Conservation (phyloP, 2,113 vertebrate species). For the Pseudolaguvia tuberculata region DNA sequence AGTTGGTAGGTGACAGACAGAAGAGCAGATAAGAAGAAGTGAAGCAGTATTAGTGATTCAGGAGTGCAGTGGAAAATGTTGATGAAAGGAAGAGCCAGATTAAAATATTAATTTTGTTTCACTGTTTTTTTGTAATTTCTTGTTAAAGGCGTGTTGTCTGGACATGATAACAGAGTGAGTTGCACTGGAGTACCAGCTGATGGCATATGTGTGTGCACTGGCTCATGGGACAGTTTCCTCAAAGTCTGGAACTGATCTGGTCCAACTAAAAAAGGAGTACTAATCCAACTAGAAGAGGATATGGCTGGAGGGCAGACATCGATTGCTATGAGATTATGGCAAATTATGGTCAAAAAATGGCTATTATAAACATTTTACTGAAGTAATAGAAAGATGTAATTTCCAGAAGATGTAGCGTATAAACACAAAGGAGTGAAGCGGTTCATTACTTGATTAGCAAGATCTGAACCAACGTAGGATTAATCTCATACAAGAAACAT, state of each 20-base stretch:
- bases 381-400: constrained; percentile 48
- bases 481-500: constrained; percentile 37
- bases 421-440: constrained; percentile 20
- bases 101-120: background rate
- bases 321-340: background rate
- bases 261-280: background rate
- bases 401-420: constrained; percentile 41
- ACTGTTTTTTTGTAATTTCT: constrained; percentile 13
- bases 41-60: background rate
- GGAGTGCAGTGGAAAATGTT: background rate
- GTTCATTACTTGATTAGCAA: constrained; percentile 36
- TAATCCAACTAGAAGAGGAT: background rate
- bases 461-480: constrained; percentile 42
- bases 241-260: constrained; percentile 73
- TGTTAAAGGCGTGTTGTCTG: constrained; percentile 85
- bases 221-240: constrained; percentile 98
- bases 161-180: constrained; percentile 97
- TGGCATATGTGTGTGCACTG: constrained; percentile 96
- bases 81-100: background rate
- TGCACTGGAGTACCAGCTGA: constrained; percentile 91
- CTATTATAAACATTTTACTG: constrained; percentile 40
- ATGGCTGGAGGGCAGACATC: constrained; percentile 3
- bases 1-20: constrained; percentile 74
- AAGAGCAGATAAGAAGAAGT: no score
- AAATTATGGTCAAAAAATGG: constrained; percentile 11